Percentiles rank a stretch among this genome's conserved stretches.
phyloP scores from a whole-genome alignment of 2,888 invertebrate genomes.

The Polydrusus cervinus region DNA sequence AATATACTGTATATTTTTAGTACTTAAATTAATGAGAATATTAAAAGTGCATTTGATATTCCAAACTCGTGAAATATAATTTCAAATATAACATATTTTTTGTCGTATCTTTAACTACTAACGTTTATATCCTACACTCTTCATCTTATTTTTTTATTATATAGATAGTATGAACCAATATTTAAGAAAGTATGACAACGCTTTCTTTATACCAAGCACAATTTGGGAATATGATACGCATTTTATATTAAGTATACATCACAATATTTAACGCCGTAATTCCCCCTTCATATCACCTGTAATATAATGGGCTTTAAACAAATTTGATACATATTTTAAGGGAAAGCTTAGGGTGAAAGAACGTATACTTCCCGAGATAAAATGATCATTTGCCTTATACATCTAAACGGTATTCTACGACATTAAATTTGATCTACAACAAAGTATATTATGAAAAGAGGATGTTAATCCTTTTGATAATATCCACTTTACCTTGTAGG shows the following conservation, averaged over 20 bases:
- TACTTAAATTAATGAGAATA: no score
- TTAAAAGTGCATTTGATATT: no score
- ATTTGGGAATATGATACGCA: not conserved
- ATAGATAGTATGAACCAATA: no score
- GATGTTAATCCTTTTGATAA: slow-evolving; percentile 50
- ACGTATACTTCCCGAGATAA: slow-evolving; percentile 21
- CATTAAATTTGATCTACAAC: slow-evolving; percentile 46
- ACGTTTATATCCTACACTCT: no score
- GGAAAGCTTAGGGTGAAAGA: slow-evolving; percentile 19
- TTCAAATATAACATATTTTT: no score
- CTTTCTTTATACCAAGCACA: not conserved
- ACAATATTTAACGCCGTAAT: not conserved
- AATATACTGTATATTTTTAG: no score
- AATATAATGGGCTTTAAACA: slow-evolving; percentile 18
- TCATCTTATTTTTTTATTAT: no score
- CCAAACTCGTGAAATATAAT: no score
- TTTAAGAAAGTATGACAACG: no score
- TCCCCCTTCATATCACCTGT: slow-evolving; percentile 19
- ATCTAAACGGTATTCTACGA: slow-evolving; percentile 35
- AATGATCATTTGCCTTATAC: slow-evolving; percentile 41
- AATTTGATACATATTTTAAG: slow-evolving; percentile 20
- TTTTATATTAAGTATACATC: not conserved
- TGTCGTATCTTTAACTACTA: no score
- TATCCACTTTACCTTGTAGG: slow-evolving; percentile 49
- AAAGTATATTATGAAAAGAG: slow-evolving; percentile 44